Conservation (phyloP, 1,140 invertebrate genomes). For the Drosophila cardini region DNA sequence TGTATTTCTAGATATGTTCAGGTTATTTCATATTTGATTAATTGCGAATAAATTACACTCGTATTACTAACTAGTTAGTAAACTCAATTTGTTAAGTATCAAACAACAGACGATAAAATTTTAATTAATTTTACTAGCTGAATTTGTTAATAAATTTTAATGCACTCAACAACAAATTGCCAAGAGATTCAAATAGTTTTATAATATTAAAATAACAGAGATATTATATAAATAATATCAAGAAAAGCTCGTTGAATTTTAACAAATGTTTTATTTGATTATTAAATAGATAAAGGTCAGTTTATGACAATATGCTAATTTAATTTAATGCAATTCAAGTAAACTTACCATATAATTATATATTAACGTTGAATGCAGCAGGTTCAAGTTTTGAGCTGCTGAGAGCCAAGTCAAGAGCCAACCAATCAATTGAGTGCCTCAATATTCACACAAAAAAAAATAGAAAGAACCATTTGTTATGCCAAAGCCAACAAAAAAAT, state of each 20-base stretch:
- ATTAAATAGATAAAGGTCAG: background rate
- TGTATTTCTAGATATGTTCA: too few relatives aligned
- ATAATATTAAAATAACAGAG: too few relatives aligned
- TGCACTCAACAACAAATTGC: too few relatives aligned
- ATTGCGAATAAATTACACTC: too few relatives aligned
- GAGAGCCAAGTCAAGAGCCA: conserved; percentile 58
- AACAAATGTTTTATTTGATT: background rate
- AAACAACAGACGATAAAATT: too few relatives aligned
- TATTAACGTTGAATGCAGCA: conserved; percentile 24
- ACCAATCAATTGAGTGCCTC: conserved; percentile 41
- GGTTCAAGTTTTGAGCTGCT: conserved; percentile 7
- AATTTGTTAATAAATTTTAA: too few relatives aligned
- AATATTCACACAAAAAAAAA: conserved; percentile 26
- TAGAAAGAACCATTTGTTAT: conserved; percentile 8
- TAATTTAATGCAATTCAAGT: conserved; percentile 41
- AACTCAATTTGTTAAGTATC: too few relatives aligned
- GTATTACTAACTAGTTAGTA: too few relatives aligned
- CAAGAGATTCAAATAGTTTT: too few relatives aligned
- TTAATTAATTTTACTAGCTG: too few relatives aligned
- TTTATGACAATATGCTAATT: background rate
- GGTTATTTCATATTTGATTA: too few relatives aligned
- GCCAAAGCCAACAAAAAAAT: background rate
- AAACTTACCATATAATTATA: conserved; percentile 56
- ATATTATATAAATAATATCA: too few relatives aligned
- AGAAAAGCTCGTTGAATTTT: background rate